Conservation (phyloP, 1,140 invertebrate species). For the Drosophila varians region DNA sequence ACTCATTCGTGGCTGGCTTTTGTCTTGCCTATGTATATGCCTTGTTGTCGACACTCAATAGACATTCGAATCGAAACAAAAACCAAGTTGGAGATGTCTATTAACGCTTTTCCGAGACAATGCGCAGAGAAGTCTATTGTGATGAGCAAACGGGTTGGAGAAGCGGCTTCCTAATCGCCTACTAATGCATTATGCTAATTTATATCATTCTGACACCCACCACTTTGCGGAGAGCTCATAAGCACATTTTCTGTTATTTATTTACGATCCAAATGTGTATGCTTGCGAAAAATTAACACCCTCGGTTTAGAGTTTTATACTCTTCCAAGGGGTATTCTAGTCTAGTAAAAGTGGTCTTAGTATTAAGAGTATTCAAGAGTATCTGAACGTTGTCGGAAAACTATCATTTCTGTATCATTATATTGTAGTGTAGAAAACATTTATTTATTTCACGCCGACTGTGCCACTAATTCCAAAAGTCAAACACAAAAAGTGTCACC, state of each 20-base stretch:
- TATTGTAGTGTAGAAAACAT: constrained; percentile 14
- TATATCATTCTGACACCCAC: constrained; percentile 51
- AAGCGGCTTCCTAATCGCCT: constrained; percentile 26
- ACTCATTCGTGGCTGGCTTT: constrained; percentile 49
- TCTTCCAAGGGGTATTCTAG: neutral
- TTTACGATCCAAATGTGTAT: constrained; percentile 55
- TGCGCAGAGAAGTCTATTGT: constrained; percentile 22
- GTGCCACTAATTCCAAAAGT: constrained; percentile 52
- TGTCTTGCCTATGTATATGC: constrained; percentile 56
- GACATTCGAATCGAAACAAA: constrained; percentile 1
- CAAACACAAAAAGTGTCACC: constrained; percentile 56
- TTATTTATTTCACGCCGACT: constrained; percentile 36
- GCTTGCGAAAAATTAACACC: constrained; percentile 55
- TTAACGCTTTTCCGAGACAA: constrained; percentile 35
- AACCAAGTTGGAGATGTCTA: constrained; percentile 52
- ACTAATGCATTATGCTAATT: constrained; percentile 41
- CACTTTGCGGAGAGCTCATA: constrained; percentile 30
- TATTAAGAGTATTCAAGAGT: neutral
- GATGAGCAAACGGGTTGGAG: neutral
- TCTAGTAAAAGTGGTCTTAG: no score
- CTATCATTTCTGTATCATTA: neutral
- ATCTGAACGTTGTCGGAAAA: neutral
- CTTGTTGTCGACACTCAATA: constrained; percentile 20
- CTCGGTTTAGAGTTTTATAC: constrained; percentile 10
- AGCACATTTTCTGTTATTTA: constrained; percentile 59